Percentiles rank a stretch among this genome's conserved stretches.
Evolutionary conservation across 2,888 invertebrate genomes (phyloP).

Genomic region (Nomada ruficornis): DNA sequence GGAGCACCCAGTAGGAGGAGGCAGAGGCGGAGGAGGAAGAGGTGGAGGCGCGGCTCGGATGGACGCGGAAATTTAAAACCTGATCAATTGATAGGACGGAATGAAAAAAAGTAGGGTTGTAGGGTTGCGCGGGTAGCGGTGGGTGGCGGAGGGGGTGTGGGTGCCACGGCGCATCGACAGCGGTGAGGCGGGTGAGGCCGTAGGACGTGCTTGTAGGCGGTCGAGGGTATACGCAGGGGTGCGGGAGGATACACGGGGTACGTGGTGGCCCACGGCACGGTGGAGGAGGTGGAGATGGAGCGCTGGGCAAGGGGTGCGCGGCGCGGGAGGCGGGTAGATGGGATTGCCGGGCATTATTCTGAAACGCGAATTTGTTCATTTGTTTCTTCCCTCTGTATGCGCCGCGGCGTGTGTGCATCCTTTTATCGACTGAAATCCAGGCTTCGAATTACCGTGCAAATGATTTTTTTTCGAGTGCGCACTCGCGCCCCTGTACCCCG

Average conservation of each 20-base stretch:
- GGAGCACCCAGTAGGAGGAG: constrained; percentile 59
- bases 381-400: constrained; percentile 84
- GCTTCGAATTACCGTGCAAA: constrained; percentile 85
- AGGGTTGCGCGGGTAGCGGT: constrained; percentile 77
- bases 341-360: constrained; percentile 84
- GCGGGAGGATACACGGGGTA: constrained; percentile 73
- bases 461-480: constrained; percentile 80
- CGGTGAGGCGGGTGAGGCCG: constrained; percentile 67
- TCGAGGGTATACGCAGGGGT: constrained; percentile 71
- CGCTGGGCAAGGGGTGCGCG: constrained; percentile 65
- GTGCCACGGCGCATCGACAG: constrained; percentile 69
- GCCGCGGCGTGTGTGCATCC: constrained; percentile 83
- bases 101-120: constrained; percentile 84
- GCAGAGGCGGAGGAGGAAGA: constrained; percentile 77
- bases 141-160: constrained; percentile 61
- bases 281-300: constrained; percentile 42
- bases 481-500: constrained; percentile 55
- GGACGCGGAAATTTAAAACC: constrained; percentile 85
- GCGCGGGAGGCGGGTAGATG: constrained; percentile 80
- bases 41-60: constrained; percentile 84
- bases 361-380: constrained; percentile 85
- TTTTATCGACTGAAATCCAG: constrained; percentile 84
- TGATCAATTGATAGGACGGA: constrained; percentile 85
- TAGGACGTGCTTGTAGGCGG: constrained; percentile 68
- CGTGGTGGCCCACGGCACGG: constrained; percentile 62